Base-by-base conservation (phyloP, 2,888 invertebrate species). In the Pristionchus arcanus region DNA sequence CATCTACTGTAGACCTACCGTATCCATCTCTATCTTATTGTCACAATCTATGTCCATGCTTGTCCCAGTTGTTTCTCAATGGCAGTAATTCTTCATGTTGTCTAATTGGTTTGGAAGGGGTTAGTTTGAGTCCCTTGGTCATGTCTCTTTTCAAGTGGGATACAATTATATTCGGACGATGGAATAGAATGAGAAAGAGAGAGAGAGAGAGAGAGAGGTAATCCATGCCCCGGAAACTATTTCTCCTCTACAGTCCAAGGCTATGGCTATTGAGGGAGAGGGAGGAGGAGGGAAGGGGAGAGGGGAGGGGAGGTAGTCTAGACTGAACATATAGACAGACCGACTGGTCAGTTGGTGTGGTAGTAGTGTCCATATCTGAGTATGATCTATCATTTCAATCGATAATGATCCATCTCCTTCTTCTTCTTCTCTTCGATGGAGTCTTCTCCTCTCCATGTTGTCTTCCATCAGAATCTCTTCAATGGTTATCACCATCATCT, bases 401-500 rank as follows among this genome's bases (percentile, higher is more conserved):
- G 55, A 49, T 31, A n/a, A 83, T 55, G 53, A 28, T 49, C 37
- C n/a, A n/a, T n/a, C n/a, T n/a, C n/a, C 81, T 28, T 11, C n/a
- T 16, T 83, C 83, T 83, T 55, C 83, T 83, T 55, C 83, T 55
- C 83, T 37, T 83, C 83, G 49, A 49, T n/a, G 49, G 83, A 25
- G n/a, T 55, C 11, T 49, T 31, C 37, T 74, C 74, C 37, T 74
- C 74, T 53, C 81, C 81, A 1, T 87, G 87, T 71, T 42, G 55
- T 42, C 68, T 87, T n/a, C 87, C 87, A 16, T 68, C 87, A 3
- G 87, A 87, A 37, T 87, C 87, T 25, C 87, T 92, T 25, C 90
- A 92, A 13, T 93, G 92, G 92, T 89, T 94, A 3, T 91, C 92
- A 11, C 88, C 91, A 37, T 85, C 91, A 11, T 89, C 91, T 59